phyloP scores from a whole-genome alignment of 2,888 invertebrate species.

The Orchesellides sinensis region DNA sequence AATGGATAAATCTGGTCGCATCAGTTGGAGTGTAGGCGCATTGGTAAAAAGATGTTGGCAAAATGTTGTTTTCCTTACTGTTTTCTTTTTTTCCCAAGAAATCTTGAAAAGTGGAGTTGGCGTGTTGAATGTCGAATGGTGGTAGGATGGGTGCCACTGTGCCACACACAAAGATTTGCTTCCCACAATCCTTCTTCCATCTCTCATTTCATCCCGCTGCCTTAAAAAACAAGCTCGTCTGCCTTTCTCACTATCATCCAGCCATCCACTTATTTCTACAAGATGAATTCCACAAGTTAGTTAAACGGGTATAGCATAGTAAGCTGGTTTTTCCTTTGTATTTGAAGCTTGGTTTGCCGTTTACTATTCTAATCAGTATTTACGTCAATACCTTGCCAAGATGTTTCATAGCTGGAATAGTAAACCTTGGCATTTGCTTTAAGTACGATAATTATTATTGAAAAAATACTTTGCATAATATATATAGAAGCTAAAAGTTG shows the following conservation, averaged over 20 bases:
- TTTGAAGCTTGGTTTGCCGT: too few species aligned
- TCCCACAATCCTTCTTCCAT: constrained; percentile 62
- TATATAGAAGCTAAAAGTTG: too few species aligned
- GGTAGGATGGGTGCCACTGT: constrained; percentile 67
- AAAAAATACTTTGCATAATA: too few species aligned
- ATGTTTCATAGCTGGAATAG: too few species aligned
- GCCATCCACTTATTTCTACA: not conserved
- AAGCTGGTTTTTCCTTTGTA: too few species aligned
- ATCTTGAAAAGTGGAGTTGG: constrained; percentile 59
- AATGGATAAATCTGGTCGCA: constrained; percentile 50
- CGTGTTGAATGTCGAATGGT: constrained; percentile 61
- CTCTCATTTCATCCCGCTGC: constrained; percentile 58
- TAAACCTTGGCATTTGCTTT: too few species aligned
- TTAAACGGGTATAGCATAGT: too few species aligned
- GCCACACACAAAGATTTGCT: constrained; percentile 67
- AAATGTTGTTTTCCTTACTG: constrained; percentile 42
- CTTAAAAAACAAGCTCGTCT: constrained; percentile 39
- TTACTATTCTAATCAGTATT: too few species aligned
- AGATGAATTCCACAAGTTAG: not conserved
- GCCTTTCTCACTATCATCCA: constrained; percentile 3
- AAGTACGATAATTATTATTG: too few species aligned
- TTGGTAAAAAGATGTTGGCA: constrained; percentile 42
- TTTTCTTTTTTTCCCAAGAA: constrained; percentile 23
- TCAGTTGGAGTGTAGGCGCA: constrained; percentile 37
- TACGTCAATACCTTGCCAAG: too few species aligned